Base-by-base conservation (phyloP, 2,888 invertebrate genomes). In the Tenthredo scrophulariae region DNA sequence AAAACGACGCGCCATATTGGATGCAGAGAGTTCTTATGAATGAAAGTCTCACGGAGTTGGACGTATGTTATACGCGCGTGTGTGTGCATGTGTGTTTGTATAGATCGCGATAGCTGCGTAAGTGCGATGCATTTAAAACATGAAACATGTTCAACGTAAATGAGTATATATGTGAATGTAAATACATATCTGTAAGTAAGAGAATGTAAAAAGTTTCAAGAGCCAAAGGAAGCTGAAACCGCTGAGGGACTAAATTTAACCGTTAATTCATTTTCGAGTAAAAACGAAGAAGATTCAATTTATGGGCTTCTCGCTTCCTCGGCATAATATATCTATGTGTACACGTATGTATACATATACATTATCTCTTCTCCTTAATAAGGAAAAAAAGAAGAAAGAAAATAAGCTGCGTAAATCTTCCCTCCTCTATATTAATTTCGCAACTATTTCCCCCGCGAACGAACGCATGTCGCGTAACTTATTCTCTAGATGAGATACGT, bases 401-500 rank as follows among this genome's bases (percentile, higher is more conserved):
- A 29, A 74, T 1, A 43, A 43, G 43, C 26, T 43, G 43, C 40
- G 43, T 74, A 18, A 43, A 43, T 74, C 74, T 43, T 74, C 2
- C n/a, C 74, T 74, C 22, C n/a, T 43, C n/a, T 43, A 26, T 74
- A 77, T 77, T 46, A 77, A 77, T 77, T 77, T 77, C 74, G 74
- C 74, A 74, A 74, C 67, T 67, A 26, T 67, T 67, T 33, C 26
- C 15, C 29, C 67, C 67, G 33, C 33, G 18, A 29, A 33, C 33
- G 18, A 62, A 62, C 62, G 62, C 26, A n/a, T 33, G 77, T 54
- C 58, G 58, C 80, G 80, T 80, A 80, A 80, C 50, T 80, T 80
- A 80, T 40, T 40, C 40, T 13, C 13, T 7, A 13, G 79, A 80
- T 80, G 79, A 80, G 79, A 80, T 62, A 80, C 80, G 80, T 80